Conservation (phyloP, 2,888 invertebrate genomes). For the Scelioninae gen. 2 region DNA sequence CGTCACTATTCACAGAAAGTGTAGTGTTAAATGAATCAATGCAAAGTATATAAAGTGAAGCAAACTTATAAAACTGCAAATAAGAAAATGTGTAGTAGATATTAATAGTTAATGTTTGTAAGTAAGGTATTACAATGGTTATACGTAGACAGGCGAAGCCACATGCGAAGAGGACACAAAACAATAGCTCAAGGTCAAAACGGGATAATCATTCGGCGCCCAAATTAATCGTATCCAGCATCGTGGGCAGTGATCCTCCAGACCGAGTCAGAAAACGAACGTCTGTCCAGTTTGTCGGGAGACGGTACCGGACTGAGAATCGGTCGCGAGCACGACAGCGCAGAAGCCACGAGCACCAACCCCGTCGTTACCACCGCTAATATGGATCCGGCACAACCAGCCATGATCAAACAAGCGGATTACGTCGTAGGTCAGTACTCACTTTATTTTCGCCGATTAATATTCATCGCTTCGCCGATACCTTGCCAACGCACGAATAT, state of each 20-base stretch:
- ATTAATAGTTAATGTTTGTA: too few species aligned
- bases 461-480: constrained; percentile 17
- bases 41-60: too few species aligned
- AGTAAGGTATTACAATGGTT: too few species aligned
- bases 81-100: too few species aligned
- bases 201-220: too few species aligned
- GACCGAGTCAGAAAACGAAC: constrained; percentile 67
- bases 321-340: constrained; percentile 69
- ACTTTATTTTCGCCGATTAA: constrained; percentile 31
- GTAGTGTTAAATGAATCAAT: too few species aligned
- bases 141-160: too few species aligned
- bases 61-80: too few species aligned
- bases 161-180: too few species aligned
- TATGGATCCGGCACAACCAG: constrained; percentile 70
- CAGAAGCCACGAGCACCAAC: constrained; percentile 67
- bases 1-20: too few species aligned
- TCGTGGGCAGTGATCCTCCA: constrained; percentile 71
- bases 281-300: constrained; percentile 68
- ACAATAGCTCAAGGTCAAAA: too few species aligned
- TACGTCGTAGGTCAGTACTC: constrained; percentile 73
- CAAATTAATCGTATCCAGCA: constrained; percentile 63
- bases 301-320: constrained; percentile 69
- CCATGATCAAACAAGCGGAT: constrained; percentile 72
- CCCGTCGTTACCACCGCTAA: constrained; percentile 50
- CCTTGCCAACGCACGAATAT: not conserved